Conservation (phyloP, 2,797 vertebrate species). For the Typhlichthys subterraneus region DNA sequence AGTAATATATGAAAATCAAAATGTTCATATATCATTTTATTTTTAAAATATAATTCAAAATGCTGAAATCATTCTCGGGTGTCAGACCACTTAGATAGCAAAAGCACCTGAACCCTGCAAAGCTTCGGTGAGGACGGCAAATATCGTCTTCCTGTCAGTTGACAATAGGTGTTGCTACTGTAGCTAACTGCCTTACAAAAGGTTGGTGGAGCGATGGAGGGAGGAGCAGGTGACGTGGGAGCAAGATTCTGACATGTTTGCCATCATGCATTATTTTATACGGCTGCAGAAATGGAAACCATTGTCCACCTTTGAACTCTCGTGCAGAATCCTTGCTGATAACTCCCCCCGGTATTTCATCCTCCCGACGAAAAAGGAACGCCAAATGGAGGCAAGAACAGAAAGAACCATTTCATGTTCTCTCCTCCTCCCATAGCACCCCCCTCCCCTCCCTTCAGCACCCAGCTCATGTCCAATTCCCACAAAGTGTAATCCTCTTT, state of each 20-base stretch:
- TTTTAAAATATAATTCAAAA: not conserved
- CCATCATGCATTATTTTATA: slow-evolving; percentile 37
- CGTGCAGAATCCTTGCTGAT: slow-evolving; percentile 33
- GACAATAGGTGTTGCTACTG: slow-evolving; percentile 55
- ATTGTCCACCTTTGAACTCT: slow-evolving; percentile 47
- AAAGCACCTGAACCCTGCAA: slow-evolving; percentile 29
- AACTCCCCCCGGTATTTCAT: slow-evolving; percentile 48
- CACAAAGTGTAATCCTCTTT: slow-evolving; percentile 74
- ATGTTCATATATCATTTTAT: not conserved
- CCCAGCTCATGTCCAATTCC: slow-evolving; percentile 58
- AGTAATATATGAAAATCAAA: not conserved
- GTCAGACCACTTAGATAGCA: too few relatives aligned
- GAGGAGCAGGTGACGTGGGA: not conserved
- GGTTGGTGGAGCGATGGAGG: slow-evolving; percentile 21
- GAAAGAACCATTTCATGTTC: slow-evolving; percentile 20
- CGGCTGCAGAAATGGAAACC: slow-evolving; percentile 35
- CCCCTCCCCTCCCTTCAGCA: slow-evolving; percentile 17
- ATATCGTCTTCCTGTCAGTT: slow-evolving; percentile 46
- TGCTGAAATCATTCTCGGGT: not conserved
- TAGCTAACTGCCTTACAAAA: slow-evolving; percentile 36
- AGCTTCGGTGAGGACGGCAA: slow-evolving; percentile 13
- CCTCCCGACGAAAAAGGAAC: slow-evolving; percentile 31
- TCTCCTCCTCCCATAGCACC: slow-evolving; percentile 2
- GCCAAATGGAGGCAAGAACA: slow-evolving; percentile 26
- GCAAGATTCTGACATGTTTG: slow-evolving; percentile 36